Evolutionary conservation across 2,113 vertebrate species (phyloP).

Genomic region (Dendrocopos noguchii): DNA sequence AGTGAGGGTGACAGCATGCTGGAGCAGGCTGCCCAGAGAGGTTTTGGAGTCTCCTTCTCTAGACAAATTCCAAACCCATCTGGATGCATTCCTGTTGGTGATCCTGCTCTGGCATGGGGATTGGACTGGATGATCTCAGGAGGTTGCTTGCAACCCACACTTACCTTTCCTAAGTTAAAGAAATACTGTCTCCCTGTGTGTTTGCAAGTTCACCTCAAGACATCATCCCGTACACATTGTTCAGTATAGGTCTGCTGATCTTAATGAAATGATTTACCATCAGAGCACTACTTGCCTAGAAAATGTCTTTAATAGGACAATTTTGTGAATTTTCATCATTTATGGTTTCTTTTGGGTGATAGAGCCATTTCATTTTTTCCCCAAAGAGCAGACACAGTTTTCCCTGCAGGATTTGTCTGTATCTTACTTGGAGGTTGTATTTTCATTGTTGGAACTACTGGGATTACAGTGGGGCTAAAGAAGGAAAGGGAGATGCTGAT

Average conservation of each 20-base stretch:
- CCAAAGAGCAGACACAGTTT: background rate
- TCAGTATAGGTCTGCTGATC: background rate
- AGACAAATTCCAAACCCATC: too few species aligned
- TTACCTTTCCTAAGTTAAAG: background rate
- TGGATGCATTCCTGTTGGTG: too few species aligned
- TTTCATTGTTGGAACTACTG: background rate
- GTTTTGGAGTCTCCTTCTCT: too few species aligned
- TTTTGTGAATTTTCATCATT: slow-evolving; percentile 17
- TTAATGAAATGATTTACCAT: background rate
- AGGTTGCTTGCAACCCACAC: background rate
- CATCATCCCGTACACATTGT: background rate
- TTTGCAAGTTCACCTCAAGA: background rate
- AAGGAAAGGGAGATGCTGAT: background rate
- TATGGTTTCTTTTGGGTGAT: background rate
- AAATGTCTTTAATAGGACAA: slow-evolving; percentile 38
- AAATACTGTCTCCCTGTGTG: background rate
- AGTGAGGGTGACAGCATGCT: too few species aligned
- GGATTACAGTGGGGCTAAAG: background rate
- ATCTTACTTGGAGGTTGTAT: background rate
- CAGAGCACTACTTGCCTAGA: background rate
- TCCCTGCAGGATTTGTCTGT: background rate
- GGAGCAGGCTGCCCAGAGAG: too few species aligned
- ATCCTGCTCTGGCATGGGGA: too few species aligned
- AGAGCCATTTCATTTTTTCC: background rate
- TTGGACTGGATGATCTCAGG: too few species aligned